Conservation (phyloP, 2,888 invertebrate genomes). For the Cephalotes varians region DNA sequence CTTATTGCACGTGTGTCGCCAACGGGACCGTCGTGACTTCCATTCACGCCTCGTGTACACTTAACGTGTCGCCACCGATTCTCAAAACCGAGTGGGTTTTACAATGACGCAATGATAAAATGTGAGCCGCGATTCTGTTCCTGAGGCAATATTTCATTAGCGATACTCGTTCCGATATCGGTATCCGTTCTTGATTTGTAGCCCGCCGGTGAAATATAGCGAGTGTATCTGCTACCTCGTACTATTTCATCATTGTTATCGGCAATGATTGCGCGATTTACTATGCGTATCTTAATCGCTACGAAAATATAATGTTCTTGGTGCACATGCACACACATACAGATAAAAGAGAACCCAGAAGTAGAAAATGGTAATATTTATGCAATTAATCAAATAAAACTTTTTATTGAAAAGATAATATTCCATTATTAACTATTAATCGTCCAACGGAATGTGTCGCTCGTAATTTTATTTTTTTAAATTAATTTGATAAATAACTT, state of each 20-base stretch:
- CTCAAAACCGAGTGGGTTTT: conserved; percentile 67
- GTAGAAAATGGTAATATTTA: not conserved
- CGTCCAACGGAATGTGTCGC: not conserved
- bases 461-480: not conserved
- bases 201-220: not conserved
- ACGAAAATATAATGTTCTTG: not conserved
- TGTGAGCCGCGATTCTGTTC: conserved; percentile 26
- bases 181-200: conserved; percentile 59
- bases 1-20: conserved; percentile 68
- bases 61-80: conserved; percentile 63
- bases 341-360: too few relatives aligned
- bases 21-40: conserved; percentile 65
- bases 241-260: conserved; percentile 17
- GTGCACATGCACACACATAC: not conserved
- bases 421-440: not conserved
- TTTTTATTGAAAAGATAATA: not conserved
- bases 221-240: not conserved
- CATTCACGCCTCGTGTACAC: conserved; percentile 60
- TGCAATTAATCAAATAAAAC: not conserved
- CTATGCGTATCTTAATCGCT: not conserved
- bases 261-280: conserved; percentile 6
- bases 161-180: conserved; percentile 7
- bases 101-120: conserved; percentile 68
- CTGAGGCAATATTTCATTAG: conserved; percentile 53
- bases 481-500: not conserved